These are phyloP conservation scores for Gymnoscelis rufifasciata DNA, from an alignment of 2,888 invertebrate genomes.

Conservation along the genomic window DNA sequence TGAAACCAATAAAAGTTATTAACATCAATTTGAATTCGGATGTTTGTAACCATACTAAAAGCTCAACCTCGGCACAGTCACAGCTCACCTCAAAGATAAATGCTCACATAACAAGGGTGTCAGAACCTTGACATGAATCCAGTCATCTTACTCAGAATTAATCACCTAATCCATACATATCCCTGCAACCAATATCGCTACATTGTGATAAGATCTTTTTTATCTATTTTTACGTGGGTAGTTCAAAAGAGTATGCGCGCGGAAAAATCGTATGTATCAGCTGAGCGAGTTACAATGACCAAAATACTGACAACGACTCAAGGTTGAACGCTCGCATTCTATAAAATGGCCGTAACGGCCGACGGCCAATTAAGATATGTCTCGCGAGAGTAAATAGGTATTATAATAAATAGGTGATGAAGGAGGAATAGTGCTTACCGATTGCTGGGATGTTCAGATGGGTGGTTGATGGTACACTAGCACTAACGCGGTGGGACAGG, in stretches of 20 bases:
- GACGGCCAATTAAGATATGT: conserved; percentile 54
- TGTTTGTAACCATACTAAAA: conserved; percentile 8
- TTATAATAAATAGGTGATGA: too few relatives aligned
- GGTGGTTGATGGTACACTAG: too few relatives aligned
- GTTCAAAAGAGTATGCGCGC: conserved; percentile 30
- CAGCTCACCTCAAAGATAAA: conserved; percentile 23
- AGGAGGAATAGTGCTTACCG: too few relatives aligned
- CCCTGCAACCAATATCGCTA: conserved; percentile 34
- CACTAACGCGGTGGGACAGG: conserved; percentile 35
- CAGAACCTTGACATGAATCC: conserved; percentile 64
- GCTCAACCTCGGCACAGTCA: conserved; percentile 22
- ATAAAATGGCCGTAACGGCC: conserved; percentile 69
- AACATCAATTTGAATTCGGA: too few relatives aligned
- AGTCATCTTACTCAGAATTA: conserved; percentile 51
- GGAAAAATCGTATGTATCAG: conserved; percentile 46
- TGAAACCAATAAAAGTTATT: too few relatives aligned
- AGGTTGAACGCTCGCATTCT: conserved; percentile 62
- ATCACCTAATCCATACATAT: conserved; percentile 47
- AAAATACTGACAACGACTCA: conserved; percentile 65
- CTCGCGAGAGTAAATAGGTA: too few relatives aligned
- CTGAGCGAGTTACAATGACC: conserved; percentile 58
- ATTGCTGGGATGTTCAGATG: too few relatives aligned
- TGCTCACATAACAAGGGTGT: conserved; percentile 47
- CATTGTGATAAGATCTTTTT: conserved; percentile 20
- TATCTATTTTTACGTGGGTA: conserved; percentile 37